Evolutionary conservation across 1,140 invertebrate species (phyloP), one percentile per base, ranked within the genome.

Genomic region (Hermetia illucens): DNA sequence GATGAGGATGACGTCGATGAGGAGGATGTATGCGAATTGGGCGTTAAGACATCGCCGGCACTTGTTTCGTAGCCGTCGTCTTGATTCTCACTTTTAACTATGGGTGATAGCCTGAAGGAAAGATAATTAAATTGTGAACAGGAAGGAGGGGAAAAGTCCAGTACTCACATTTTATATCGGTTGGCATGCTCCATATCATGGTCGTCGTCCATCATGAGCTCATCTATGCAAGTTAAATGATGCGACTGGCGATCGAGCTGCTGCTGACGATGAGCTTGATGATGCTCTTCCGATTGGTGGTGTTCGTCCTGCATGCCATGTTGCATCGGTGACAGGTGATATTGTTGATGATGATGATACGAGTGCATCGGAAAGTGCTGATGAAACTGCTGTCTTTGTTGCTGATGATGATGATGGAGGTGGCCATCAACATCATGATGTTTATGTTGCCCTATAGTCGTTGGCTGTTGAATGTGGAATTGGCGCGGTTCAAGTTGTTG

Each of bases 31-130:
- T 70, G 67, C 18, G 68, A 68, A 42, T 68, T 71, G 29, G 69
- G 68, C 20, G 68, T 68, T 52, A 78, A 62, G 51, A 78, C 75
- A 58, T 81, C 74, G 60, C 82, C 81, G 49, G 77, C 80, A 65
- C 79, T 79, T 44, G 82, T 85, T 66, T 87, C 82, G 66, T 85
- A 85, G 43, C 82, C 82, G 65, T 87, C 82, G 68, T 87, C 82
- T 53, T 80, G 72, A 44, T 72, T 74, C 62, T 84, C 82, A 50
- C 77, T 68, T 51, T 78, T 77, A 1, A 45, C 44, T 58, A 74
- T 74, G 36, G 68, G 61, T 38, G 68, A 69, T 2, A 59, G 45
- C 3, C 44, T 40, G 8, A 18, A 34, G 5, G 5, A 8, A 21
- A 15, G 4, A 37, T 10, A 22, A 32, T 6, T 4, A 17, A 39